These are phyloP conservation scores for Trachymyrmex septentrionalis DNA, from an alignment of 1,140 invertebrate species.

Conservation along the genomic window DNA sequence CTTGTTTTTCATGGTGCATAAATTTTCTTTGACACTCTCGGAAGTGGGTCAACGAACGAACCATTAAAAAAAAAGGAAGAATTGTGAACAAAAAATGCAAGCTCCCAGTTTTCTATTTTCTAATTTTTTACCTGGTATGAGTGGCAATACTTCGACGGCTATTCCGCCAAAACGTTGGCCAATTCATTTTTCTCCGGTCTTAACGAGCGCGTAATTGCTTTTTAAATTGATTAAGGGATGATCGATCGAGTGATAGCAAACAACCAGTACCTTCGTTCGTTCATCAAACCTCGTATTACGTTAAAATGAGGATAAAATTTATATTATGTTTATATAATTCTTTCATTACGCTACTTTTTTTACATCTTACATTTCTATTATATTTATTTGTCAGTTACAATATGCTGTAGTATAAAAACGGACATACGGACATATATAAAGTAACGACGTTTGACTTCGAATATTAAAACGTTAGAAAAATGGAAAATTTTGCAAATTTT, in stretches of 20 bases:
- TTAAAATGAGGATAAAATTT: slow-evolving; percentile 15
- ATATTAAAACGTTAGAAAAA: not conserved
- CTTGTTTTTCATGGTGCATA: slow-evolving; percentile 53
- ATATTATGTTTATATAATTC: slow-evolving; percentile 8
- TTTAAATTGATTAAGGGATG: slow-evolving; percentile 76
- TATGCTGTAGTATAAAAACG: not conserved
- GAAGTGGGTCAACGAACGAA: slow-evolving; percentile 30
- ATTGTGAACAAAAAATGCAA: not conserved
- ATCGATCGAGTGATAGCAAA: slow-evolving; percentile 66
- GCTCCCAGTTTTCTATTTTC: slow-evolving; percentile 38
- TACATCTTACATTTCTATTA: not conserved
- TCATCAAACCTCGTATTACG: slow-evolving; percentile 39
- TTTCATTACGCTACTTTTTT: not conserved
- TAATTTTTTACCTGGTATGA: slow-evolving; percentile 37
- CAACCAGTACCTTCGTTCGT: not conserved
- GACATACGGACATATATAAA: not conserved
- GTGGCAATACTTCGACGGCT: slow-evolving; percentile 61
- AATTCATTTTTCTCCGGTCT: slow-evolving; percentile 63
- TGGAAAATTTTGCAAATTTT: slow-evolving; percentile 15
- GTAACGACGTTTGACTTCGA: not conserved
- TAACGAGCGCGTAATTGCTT: slow-evolving; percentile 76
- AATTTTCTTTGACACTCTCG: slow-evolving; percentile 56
- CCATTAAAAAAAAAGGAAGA: not conserved
- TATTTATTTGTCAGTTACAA: not conserved
- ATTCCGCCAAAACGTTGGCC: slow-evolving; percentile 38